These are phyloP conservation scores for Ashinkailepas kermadecensis DNA, from an alignment of 2,888 invertebrate species.

Conservation along the genomic window DNA sequence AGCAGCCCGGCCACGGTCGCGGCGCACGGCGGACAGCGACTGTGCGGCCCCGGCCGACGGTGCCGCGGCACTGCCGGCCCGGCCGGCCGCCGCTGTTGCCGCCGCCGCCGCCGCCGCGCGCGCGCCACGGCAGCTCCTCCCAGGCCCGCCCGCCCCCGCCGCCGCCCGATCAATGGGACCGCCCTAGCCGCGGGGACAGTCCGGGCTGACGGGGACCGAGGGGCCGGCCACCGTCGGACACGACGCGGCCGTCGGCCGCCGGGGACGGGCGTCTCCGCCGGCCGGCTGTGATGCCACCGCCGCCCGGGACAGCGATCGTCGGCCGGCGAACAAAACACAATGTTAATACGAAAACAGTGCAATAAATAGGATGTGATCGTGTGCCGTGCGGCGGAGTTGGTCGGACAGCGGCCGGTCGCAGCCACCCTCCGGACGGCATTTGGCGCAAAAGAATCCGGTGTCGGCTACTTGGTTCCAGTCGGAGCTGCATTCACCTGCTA, in stretches of 20 bases:
- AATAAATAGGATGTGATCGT: too few species aligned
- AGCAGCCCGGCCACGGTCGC: background rate
- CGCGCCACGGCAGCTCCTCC: too few species aligned
- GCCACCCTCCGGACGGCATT: too few species aligned
- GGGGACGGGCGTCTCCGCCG: background rate
- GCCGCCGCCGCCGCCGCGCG: background rate
- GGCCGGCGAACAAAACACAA: too few species aligned
- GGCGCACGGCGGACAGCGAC: background rate
- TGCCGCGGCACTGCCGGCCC: background rate
- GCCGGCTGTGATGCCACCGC: background rate
- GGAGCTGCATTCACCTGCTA: too few species aligned
- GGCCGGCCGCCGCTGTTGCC: too few species aligned
- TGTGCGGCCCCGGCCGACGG: background rate
- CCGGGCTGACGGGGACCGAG: background rate
- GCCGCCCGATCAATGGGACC: background rate
- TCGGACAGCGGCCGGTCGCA: too few species aligned
- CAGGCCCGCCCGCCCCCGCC: background rate
- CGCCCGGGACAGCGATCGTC: too few species aligned
- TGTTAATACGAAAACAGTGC: too few species aligned
- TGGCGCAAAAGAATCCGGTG: too few species aligned
- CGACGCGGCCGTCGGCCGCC: background rate
- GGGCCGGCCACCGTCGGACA: background rate
- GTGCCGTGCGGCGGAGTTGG: too few species aligned
- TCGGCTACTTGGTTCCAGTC: too few species aligned
- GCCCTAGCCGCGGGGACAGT: background rate